These are phyloP conservation scores for Apamea sordens DNA, from an alignment of 2,888 invertebrate genomes.

Conservation along the genomic window DNA sequence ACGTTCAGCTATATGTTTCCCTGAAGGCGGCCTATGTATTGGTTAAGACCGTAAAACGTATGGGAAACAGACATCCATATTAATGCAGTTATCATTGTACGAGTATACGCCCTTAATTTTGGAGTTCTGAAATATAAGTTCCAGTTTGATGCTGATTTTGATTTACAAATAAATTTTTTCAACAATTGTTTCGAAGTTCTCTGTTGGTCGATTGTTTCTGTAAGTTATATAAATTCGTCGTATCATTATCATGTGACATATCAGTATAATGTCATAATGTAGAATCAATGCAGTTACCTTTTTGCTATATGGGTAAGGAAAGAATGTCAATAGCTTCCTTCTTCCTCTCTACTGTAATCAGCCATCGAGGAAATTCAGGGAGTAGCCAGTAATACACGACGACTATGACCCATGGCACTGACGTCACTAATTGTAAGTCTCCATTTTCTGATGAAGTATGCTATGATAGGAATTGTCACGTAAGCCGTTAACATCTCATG, in stretches of 20 bases:
- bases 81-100: slow-evolving; percentile 92
- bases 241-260: neutral
- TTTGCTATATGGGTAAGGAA: slow-evolving; percentile 81
- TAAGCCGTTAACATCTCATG: slow-evolving; percentile 90
- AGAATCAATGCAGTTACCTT: slow-evolving; percentile 18
- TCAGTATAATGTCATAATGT: neutral
- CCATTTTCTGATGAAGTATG: slow-evolving; percentile 91
- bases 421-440: slow-evolving; percentile 90
- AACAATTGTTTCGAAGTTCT: slow-evolving; percentile 26
- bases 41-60: slow-evolving; percentile 95
- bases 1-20: slow-evolving; percentile 95
- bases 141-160: slow-evolving; percentile 64
- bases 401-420: slow-evolving; percentile 88
- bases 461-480: slow-evolving; percentile 89
- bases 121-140: slow-evolving; percentile 90
- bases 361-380: slow-evolving; percentile 95
- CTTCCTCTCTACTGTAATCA: slow-evolving; percentile 92
- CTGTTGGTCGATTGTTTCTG: slow-evolving; percentile 26
- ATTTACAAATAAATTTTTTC: slow-evolving; percentile 12
- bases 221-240: neutral
- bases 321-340: slow-evolving; percentile 91
- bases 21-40: slow-evolving; percentile 93
- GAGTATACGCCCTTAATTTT: slow-evolving; percentile 92
- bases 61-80: slow-evolving; percentile 95
- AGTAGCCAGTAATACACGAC: slow-evolving; percentile 92